A percentile compares a stretch with the other conserved stretches of the same genome.
Evolutionary conservation across 1,140 invertebrate species (phyloP).

Genomic region (Schlechtendalia chinensis): DNA sequence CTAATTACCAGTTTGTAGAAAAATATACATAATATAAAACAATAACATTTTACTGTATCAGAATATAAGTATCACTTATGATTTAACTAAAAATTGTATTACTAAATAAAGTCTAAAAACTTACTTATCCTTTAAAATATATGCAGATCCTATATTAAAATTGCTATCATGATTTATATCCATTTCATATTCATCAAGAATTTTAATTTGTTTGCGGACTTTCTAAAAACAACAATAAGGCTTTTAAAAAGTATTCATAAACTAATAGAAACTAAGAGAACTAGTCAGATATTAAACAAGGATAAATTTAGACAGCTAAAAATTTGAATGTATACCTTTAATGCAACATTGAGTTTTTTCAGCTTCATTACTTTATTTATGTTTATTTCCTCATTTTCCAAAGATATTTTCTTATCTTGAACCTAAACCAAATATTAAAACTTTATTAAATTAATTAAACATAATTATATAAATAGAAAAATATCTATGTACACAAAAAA

Average conservation of each 20-base stretch:
- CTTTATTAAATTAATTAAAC: not conserved
- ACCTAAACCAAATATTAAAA: not conserved
- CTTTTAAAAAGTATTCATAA: too few species aligned
- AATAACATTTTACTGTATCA: too few species aligned
- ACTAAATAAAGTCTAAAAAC: not conserved
- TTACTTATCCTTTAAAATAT: constrained; percentile 25
- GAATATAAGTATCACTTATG: too few species aligned
- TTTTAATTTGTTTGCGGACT: constrained; percentile 9
- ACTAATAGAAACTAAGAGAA: too few species aligned
- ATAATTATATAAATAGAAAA: too few species aligned
- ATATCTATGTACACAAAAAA: too few species aligned
- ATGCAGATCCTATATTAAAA: constrained; percentile 1
- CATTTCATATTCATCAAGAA: constrained; percentile 22
- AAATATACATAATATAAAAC: too few species aligned
- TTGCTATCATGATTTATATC: constrained; percentile 5
- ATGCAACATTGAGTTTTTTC: not conserved
- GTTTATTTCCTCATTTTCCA: not conserved
- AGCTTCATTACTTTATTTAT: not conserved
- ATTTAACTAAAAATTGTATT: too few species aligned
- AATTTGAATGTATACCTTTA: not conserved
- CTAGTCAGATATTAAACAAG: too few species aligned
- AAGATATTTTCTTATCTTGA: constrained; percentile 1
- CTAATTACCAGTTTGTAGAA: too few species aligned
- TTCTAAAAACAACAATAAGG: constrained; percentile 3
- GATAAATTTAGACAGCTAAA: too few species aligned